Evolutionary conservation across 2,797 vertebrate genomes (phyloP).

Genomic region (Antennarius maculatus): DNA sequence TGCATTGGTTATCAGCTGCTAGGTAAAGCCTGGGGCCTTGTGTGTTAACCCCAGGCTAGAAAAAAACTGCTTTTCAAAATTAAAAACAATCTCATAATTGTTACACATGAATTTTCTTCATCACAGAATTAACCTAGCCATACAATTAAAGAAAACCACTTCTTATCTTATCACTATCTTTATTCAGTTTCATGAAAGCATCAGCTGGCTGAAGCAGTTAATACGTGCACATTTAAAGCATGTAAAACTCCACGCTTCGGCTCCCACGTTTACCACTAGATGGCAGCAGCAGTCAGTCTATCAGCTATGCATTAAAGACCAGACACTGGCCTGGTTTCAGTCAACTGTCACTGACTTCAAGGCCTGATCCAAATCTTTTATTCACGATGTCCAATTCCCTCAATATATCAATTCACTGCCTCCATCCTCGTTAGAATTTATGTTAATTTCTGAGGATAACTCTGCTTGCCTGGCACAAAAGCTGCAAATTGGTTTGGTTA

Average conservation of each 20-base stretch:
- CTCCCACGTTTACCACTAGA: conserved; percentile 53
- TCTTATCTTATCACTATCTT: no score
- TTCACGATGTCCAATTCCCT: conserved; percentile 57
- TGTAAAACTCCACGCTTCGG: conserved; percentile 8
- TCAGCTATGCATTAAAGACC: background rate
- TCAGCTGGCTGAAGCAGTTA: background rate
- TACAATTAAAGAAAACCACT: background rate
- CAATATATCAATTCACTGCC: conserved; percentile 58
- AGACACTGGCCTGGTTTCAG: conserved; percentile 48
- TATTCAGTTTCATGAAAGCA: background rate
- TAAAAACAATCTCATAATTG: no score
- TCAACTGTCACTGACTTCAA: conserved; percentile 30
- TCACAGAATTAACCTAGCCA: background rate
- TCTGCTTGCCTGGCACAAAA: conserved; percentile 52
- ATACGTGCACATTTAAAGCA: background rate
- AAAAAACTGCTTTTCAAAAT: background rate
- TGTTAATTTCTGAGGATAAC: conserved; percentile 47
- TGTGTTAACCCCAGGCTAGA: background rate
- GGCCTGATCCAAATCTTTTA: conserved; percentile 48
- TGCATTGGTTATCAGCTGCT: background rate
- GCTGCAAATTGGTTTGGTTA: conserved; percentile 55
- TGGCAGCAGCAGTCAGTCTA: conserved; percentile 50
- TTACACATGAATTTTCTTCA: background rate
- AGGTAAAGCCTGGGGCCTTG: background rate
- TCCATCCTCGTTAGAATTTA: conserved; percentile 57